Conservation (phyloP, 2,888 invertebrate genomes). For the Tachina lurida region DNA sequence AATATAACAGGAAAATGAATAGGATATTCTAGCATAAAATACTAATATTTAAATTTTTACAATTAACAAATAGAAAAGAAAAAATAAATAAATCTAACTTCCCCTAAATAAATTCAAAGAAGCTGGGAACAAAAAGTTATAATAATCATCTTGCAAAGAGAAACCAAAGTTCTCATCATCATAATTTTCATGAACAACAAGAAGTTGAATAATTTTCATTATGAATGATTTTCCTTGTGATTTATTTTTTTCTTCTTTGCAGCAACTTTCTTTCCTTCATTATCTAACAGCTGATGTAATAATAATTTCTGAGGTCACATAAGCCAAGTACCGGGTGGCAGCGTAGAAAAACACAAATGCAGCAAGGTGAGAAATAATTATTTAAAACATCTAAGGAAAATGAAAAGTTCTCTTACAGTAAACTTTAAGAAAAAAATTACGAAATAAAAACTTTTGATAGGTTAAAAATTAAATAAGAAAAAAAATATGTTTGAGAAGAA, state of each 20-base stretch:
- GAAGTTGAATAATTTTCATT: slow-evolving; percentile 54
- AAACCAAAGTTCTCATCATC: slow-evolving; percentile 55
- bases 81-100: background rate
- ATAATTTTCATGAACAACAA: slow-evolving; percentile 48
- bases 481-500: background rate
- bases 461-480: slow-evolving; percentile 33
- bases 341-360: background rate
- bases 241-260: background rate
- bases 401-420: slow-evolving; percentile 49
- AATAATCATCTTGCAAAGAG: slow-evolving; percentile 28
- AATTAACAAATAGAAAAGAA: too few species aligned
- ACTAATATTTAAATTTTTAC: too few species aligned
- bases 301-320: slow-evolving; percentile 62
- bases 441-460: slow-evolving; percentile 59
- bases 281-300: slow-evolving; percentile 49
- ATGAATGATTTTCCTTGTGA: slow-evolving; percentile 36
- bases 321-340: slow-evolving; percentile 47
- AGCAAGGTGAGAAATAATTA: slow-evolving; percentile 68
- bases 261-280: slow-evolving; percentile 14
- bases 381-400: slow-evolving; percentile 69
- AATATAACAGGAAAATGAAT: background rate
- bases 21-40: too few species aligned
- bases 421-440: slow-evolving; percentile 59
- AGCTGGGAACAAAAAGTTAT: background rate
- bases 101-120: background rate